A percentile compares a stretch with the other conserved stretches of the same genome.
phyloP scores from a whole-genome alignment of 2,888 invertebrate genomes.

The Brachypalpus laphriformis region DNA sequence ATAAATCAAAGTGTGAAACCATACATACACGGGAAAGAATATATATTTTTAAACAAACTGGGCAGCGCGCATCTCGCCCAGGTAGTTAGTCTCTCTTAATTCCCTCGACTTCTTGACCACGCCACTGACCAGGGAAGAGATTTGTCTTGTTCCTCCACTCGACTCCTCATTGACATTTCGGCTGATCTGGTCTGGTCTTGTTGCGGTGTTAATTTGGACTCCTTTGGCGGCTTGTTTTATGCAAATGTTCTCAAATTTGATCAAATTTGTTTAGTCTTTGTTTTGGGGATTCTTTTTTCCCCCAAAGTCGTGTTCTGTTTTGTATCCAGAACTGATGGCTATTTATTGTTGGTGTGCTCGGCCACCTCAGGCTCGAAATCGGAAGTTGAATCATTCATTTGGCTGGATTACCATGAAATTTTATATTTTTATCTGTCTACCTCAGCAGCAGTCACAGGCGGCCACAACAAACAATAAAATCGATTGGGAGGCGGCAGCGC shows the following conservation, averaged over 20 bases:
- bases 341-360: background rate
- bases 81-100: conserved; percentile 14
- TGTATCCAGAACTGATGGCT: background rate
- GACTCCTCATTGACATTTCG: conserved; percentile 36
- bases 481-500: conserved; percentile 3
- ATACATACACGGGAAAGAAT: background rate
- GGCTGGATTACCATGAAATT: conserved; percentile 38
- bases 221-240: conserved; percentile 64
- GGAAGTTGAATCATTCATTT: conserved; percentile 58
- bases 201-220: conserved; percentile 51
- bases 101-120: background rate
- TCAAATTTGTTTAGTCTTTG: conserved; percentile 21
- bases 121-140: background rate
- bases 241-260: conserved; percentile 58
- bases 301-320: conserved; percentile 20
- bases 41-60: conserved; percentile 1
- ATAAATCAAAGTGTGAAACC: conserved; percentile 42
- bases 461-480: conserved; percentile 18
- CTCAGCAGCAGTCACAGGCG: conserved; percentile 3
- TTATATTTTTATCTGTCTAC: conserved; percentile 37
- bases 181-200: conserved; percentile 39
- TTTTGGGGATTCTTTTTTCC: background rate
- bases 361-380: conserved; percentile 23
- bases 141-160: conserved; percentile 2
- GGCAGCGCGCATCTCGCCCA: background rate